Conservation (phyloP, 1,140 invertebrate species). For the Odontomachus brunneus region DNA sequence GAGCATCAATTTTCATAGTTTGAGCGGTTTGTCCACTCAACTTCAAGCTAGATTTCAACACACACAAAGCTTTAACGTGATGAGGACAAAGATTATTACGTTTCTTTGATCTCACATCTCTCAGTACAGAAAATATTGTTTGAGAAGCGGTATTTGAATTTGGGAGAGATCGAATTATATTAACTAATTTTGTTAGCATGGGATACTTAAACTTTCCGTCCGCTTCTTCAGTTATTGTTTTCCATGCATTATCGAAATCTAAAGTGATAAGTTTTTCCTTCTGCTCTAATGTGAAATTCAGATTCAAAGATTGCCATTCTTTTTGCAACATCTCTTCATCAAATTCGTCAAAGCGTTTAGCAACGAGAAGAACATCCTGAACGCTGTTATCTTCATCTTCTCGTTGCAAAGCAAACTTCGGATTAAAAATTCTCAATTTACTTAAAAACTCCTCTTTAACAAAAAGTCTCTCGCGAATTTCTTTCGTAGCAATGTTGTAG, state of each 20-base stretch:
- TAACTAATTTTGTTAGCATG: neutral
- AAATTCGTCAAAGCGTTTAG: neutral
- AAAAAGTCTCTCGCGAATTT: constrained; percentile 10
- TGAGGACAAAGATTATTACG: neutral
- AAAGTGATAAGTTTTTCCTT: neutral
- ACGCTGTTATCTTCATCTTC: neutral
- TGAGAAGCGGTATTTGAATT: neutral
- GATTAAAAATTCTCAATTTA: constrained; percentile 10
- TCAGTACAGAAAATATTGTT: constrained; percentile 2
- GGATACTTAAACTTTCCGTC: neutral
- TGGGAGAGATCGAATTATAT: constrained; percentile 13
- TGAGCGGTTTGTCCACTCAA: neutral
- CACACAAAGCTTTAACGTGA: neutral
- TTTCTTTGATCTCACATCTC: neutral
- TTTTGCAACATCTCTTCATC: constrained; percentile 7
- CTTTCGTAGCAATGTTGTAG: neutral
- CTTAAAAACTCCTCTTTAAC: neutral
- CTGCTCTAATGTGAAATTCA: neutral
- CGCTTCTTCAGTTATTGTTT: neutral
- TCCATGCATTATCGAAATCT: neutral
- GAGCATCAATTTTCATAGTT: constrained; percentile 11
- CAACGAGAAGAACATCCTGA: constrained; percentile 7
- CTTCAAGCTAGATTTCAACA: constrained; percentile 7
- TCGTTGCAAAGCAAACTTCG: no score
- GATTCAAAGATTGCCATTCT: neutral